Evolutionary conservation across 2,888 invertebrate genomes (phyloP).

Genomic region (Diloba caeruleocephala): DNA sequence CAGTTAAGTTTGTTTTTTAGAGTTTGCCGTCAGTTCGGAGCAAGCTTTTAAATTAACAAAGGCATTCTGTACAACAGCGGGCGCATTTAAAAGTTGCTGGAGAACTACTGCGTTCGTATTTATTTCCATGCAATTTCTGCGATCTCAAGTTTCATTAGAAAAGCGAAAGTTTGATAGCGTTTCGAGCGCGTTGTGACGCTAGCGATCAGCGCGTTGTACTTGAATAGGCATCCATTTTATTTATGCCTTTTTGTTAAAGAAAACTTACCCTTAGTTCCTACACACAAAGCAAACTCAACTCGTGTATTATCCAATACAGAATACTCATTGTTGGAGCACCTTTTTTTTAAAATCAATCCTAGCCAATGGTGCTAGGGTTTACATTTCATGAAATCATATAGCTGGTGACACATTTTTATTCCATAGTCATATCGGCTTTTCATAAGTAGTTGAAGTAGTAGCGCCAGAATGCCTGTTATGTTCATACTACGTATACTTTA

Average conservation of each 20-base stretch:
- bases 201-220: constrained; percentile 53
- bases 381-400: constrained; percentile 1
- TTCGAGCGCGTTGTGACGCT: constrained; percentile 57
- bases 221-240: constrained; percentile 60
- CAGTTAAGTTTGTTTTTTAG: constrained; percentile 64
- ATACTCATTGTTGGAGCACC: constrained; percentile 8
- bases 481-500: constrained; percentile 34
- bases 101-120: constrained; percentile 74
- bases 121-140: constrained; percentile 81
- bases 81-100: constrained; percentile 80
- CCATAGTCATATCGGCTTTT: constrained; percentile 48
- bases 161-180: constrained; percentile 74
- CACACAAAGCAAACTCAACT: constrained; percentile 31
- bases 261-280: constrained; percentile 49
- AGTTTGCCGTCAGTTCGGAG: constrained; percentile 60
- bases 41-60: constrained; percentile 81
- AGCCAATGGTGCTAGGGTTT: constrained; percentile 7
- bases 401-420: constrained; percentile 49
- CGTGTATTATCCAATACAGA: constrained; percentile 31
- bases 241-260: constrained; percentile 58
- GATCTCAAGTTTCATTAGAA: constrained; percentile 77
- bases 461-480: constrained; percentile 42
- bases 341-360: constrained; percentile 18
- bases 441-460: constrained; percentile 49
- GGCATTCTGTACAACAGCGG: constrained; percentile 68